A percentile compares a stretch with the other conserved stretches of the same genome.
Conservation (phyloP, 1,140 invertebrate species). For the Euwallacea fornicatus region DNA sequence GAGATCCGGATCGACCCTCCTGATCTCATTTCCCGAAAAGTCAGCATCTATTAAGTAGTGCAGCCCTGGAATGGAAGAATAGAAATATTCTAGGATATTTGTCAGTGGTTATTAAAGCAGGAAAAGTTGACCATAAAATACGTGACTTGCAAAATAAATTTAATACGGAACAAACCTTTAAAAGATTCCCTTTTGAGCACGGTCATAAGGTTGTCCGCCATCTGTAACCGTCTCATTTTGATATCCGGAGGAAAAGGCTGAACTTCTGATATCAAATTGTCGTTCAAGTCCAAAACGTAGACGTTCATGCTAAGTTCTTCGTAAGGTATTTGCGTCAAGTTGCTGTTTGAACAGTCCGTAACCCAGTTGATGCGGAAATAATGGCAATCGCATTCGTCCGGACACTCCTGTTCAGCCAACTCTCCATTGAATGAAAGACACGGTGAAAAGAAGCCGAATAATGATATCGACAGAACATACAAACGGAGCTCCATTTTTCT, state of each 20-base stretch:
- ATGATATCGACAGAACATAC: constrained; percentile 14
- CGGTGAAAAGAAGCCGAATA: constrained; percentile 15
- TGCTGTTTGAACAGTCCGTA: constrained; percentile 74
- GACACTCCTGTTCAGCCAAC: constrained; percentile 66
- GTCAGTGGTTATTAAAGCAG: too few relatives aligned
- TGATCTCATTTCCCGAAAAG: constrained; percentile 67
- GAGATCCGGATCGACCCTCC: constrained; percentile 63
- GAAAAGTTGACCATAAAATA: neutral
- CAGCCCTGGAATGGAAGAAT: constrained; percentile 56
- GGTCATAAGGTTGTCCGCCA: constrained; percentile 67
- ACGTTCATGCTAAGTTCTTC: constrained; percentile 68
- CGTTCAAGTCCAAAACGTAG: constrained; percentile 71
- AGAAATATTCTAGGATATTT: constrained; percentile 2
- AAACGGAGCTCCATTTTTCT: constrained; percentile 22
- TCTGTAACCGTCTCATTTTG: constrained; percentile 68
- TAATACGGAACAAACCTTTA: constrained; percentile 54
- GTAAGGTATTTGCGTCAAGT: constrained; percentile 69
- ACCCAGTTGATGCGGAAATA: constrained; percentile 77
- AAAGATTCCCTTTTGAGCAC: constrained; percentile 64
- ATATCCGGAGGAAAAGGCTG: constrained; percentile 65
- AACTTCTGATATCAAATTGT: constrained; percentile 65
- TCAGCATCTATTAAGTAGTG: constrained; percentile 69
- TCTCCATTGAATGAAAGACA: constrained; percentile 59
- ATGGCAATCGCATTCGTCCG: constrained; percentile 73
- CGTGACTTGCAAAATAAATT: neutral